Percentiles rank a stretch among this genome's conserved stretches.
These are phyloP conservation scores for Nineta flava DNA, from an alignment of 2,888 invertebrate species.

Conservation along the genomic window DNA sequence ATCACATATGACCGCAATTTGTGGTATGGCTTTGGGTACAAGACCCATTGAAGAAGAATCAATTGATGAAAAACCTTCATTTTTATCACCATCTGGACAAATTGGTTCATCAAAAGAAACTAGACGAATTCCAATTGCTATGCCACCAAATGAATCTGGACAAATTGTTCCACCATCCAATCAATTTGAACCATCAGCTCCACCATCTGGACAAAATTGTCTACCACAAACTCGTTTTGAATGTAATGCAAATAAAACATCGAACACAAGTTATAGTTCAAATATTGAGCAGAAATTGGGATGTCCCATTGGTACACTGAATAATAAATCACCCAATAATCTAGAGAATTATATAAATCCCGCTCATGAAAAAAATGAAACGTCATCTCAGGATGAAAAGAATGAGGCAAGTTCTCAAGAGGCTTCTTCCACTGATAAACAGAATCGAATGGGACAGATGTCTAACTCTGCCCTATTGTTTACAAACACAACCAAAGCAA, in stretches of 20 bases:
- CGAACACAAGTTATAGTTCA: no score
- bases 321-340: no score
- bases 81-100: constrained; percentile 66
- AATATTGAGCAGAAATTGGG: no score
- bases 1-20: constrained; percentile 99
- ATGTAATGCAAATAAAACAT: no score
- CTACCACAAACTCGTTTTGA: neutral
- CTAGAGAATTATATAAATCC: no score
- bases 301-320: no score
- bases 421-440: constrained; percentile 4
- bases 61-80: constrained; percentile 51
- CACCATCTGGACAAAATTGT: constrained; percentile 4
- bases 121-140: no score
- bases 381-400: no score
- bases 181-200: constrained; percentile 11
- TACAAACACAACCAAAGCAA: constrained; percentile 71
- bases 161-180: neutral
- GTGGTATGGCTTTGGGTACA: constrained; percentile 91
- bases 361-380: no score
- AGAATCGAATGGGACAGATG: neutral
- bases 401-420: constrained; percentile 2
- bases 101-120: neutral
- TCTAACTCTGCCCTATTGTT: constrained; percentile 40
- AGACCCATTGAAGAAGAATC: constrained; percentile 62
- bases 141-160: no score